Percentiles rank a stretch among this genome's conserved stretches.
phyloP scores from a whole-genome alignment of 2,113 vertebrate species.

The Myotis davidii region DNA sequence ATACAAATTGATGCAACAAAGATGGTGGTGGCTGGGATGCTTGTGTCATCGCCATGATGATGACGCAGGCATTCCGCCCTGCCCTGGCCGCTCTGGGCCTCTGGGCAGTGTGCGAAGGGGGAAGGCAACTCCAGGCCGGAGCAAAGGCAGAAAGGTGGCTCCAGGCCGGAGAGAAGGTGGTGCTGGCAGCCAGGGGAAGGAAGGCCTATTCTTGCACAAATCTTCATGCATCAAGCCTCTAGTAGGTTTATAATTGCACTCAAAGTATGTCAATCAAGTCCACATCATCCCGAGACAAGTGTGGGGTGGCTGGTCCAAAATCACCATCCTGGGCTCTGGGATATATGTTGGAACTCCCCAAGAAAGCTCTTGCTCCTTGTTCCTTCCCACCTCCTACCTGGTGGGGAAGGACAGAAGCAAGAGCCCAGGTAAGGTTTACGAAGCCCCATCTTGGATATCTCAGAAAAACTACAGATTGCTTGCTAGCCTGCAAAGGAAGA shows the following conservation, averaged over 20 bases:
- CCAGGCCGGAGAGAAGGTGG: too few species aligned
- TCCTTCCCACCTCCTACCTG: background rate
- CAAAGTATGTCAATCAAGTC: conserved; percentile 94
- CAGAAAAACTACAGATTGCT: background rate
- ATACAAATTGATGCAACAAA: too few species aligned
- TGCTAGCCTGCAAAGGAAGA: background rate
- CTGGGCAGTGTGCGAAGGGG: too few species aligned
- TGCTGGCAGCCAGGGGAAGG: too few species aligned
- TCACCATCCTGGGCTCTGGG: background rate
- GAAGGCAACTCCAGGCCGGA: too few species aligned
- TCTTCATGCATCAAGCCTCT: too few species aligned
- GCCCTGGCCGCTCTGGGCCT: too few species aligned
- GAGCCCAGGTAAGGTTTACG: background rate
- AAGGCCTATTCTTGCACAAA: too few species aligned
- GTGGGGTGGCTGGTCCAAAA: background rate
- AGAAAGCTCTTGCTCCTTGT: background rate
- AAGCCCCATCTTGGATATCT: background rate
- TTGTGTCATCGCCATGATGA: too few species aligned
- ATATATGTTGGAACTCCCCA: background rate
- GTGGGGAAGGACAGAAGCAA: background rate
- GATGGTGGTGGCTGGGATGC: too few species aligned
- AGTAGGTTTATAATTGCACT: conserved; percentile 91
- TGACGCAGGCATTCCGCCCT: too few species aligned
- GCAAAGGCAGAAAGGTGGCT: too few species aligned
- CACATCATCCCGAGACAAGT: conserved; percentile 84